These are phyloP conservation scores for Halyomorpha halys DNA, from an alignment of 1,140 invertebrate species.

Conservation along the genomic window DNA sequence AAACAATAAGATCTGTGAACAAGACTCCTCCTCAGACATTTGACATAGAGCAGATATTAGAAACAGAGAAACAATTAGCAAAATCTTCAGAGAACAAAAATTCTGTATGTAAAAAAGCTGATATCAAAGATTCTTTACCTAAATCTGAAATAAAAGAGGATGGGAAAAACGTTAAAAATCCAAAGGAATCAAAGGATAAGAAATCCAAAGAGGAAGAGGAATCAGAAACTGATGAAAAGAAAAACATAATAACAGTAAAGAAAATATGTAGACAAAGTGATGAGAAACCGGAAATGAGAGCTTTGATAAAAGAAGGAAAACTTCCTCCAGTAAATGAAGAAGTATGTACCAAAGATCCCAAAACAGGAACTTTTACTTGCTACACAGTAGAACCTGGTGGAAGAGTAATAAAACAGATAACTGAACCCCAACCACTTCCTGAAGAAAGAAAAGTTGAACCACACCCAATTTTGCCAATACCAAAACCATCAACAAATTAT, in stretches of 20 bases:
- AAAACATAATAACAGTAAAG: background rate
- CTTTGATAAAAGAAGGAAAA: background rate
- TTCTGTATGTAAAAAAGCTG: background rate
- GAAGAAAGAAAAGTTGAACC: conserved; percentile 5
- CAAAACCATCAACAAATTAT: conserved; percentile 20
- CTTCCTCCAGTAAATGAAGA: background rate
- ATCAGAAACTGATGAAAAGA: background rate
- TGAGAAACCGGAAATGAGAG: background rate
- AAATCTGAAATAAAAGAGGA: background rate
- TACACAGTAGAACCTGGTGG: background rate
- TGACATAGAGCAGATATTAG: no score
- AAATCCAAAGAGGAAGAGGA: background rate
- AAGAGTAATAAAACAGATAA: background rate
- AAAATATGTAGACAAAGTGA: background rate
- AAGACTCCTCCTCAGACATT: background rate
- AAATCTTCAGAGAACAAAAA: background rate
- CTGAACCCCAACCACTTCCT: background rate
- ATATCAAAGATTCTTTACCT: background rate
- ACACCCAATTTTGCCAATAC: conserved; percentile 2
- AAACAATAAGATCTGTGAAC: background rate
- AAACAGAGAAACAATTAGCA: background rate
- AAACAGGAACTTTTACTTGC: background rate
- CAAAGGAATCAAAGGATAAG: background rate
- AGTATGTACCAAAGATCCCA: background rate
- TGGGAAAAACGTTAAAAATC: background rate